These are phyloP conservation scores for Chaetodon trifasciatus DNA, from an alignment of 2,797 vertebrate species.

Conservation along the genomic window DNA sequence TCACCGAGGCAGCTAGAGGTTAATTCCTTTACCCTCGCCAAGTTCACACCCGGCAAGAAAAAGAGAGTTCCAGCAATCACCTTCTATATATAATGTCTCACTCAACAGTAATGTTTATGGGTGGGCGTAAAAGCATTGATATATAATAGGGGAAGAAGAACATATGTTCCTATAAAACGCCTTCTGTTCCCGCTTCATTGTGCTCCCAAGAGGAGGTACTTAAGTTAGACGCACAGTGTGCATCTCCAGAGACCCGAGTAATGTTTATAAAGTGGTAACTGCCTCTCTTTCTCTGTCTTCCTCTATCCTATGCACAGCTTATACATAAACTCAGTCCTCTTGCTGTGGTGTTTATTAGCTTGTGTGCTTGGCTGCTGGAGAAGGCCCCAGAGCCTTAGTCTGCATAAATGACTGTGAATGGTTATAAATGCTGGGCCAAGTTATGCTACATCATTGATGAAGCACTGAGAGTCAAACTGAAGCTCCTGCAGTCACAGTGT, in stretches of 20 bases:
- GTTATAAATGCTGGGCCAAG: constrained; percentile 75
- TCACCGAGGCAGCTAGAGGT: constrained; percentile 54
- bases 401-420: constrained; percentile 75
- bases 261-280: constrained; percentile 85
- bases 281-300: constrained; percentile 45
- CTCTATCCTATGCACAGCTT: constrained; percentile 56
- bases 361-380: constrained; percentile 43
- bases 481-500: constrained; percentile 56
- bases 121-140: constrained; percentile 81
- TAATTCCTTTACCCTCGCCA: constrained; percentile 60
- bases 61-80: constrained; percentile 54
- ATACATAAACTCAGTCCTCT: constrained; percentile 36
- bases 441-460: constrained; percentile 80
- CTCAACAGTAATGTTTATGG: constrained; percentile 81
- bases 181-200: constrained; percentile 81
- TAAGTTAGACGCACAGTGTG: constrained; percentile 76
- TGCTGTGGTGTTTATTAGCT: constrained; percentile 58
- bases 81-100: constrained; percentile 74
- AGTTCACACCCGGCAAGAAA: constrained; percentile 63
- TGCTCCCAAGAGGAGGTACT: constrained; percentile 83
- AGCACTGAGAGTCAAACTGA: constrained; percentile 67
- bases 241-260: constrained; percentile 75
- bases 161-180: constrained; percentile 87
- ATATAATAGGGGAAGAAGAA: constrained; percentile 79
- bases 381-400: constrained; percentile 53